Conservation (phyloP, 2,797 vertebrate species). For the Hozukius guyotensis region DNA sequence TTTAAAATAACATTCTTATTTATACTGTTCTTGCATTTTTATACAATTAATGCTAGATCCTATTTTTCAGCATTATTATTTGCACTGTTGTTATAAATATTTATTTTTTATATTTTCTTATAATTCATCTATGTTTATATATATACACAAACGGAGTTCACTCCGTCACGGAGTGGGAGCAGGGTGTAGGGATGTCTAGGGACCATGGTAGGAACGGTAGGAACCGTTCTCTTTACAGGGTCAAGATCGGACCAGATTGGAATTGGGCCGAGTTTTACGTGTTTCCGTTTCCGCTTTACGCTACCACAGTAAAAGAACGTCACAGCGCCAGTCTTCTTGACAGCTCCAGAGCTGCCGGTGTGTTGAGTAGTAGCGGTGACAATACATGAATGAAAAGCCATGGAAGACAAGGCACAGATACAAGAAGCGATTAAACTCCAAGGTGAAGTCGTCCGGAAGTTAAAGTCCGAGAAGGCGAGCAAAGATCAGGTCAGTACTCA, state of each 20-base stretch:
- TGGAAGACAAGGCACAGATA: slow-evolving; percentile 79
- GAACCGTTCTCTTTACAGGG: too few relatives aligned
- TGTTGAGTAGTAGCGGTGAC: background rate
- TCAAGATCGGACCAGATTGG: too few relatives aligned
- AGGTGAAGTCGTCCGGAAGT: slow-evolving; percentile 83
- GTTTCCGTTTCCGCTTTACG: slow-evolving; percentile 44
- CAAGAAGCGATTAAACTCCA: slow-evolving; percentile 85
- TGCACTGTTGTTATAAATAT: too few relatives aligned
- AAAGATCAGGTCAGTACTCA: slow-evolving; percentile 83
- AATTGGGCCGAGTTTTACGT: background rate
- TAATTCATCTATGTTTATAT: too few relatives aligned
- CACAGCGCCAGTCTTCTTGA: background rate
- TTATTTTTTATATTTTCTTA: too few relatives aligned
- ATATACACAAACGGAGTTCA: too few relatives aligned
- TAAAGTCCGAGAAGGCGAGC: slow-evolving; percentile 83
- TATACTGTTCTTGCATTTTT: too few relatives aligned
- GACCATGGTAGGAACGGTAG: fast-evolving
- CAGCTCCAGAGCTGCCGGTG: background rate
- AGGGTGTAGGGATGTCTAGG: too few relatives aligned
- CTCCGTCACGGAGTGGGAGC: fast-evolving
- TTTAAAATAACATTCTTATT: too few relatives aligned
- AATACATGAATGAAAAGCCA: slow-evolving; percentile 31
- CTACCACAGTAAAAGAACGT: background rate
- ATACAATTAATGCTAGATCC: too few relatives aligned
- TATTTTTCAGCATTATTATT: too few relatives aligned